phyloP scores from a whole-genome alignment of 2,797 vertebrate genomes.

The Gambusia yucatana region DNA sequence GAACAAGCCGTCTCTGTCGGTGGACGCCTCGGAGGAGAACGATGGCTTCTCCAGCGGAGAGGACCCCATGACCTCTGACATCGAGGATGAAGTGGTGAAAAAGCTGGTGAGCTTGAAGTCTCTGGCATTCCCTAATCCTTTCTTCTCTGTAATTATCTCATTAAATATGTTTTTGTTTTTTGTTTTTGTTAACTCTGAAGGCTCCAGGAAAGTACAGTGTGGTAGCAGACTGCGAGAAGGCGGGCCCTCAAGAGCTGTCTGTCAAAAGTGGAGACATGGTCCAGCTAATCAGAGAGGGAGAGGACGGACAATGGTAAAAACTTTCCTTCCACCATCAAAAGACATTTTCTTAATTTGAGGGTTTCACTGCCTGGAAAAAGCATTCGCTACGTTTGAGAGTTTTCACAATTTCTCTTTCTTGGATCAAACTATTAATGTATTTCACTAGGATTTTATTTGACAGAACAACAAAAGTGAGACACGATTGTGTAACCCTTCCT shows the following conservation, averaged over 20 bases:
- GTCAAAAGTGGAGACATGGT: slow-evolving; percentile 91
- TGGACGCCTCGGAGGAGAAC: slow-evolving; percentile 88
- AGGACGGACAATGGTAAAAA: slow-evolving; percentile 90
- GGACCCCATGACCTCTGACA: slow-evolving; percentile 88
- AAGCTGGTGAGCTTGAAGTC: slow-evolving; percentile 83
- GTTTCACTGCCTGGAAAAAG: background rate
- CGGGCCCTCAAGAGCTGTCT: slow-evolving; percentile 83
- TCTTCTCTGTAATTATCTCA: background rate
- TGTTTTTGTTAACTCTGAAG: slow-evolving; percentile 59
- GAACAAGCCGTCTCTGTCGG: slow-evolving; percentile 86
- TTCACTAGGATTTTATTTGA: background rate
- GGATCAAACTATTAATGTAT: background rate
- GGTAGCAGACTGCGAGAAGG: slow-evolving; percentile 86
- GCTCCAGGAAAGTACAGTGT: slow-evolving; percentile 91
- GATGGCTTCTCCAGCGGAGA: slow-evolving; percentile 91
- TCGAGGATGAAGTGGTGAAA: slow-evolving; percentile 87
- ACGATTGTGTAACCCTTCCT: background rate
- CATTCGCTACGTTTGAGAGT: background rate
- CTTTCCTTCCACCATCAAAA: background rate
- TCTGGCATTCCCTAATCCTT: background rate
- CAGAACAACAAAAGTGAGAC: background rate
- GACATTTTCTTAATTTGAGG: background rate
- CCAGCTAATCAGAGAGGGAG: slow-evolving; percentile 89
- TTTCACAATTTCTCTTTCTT: background rate
- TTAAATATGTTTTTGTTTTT: background rate